Evolutionary conservation across 2,113 vertebrate genomes (phyloP).

Genomic region (Azemiops feae): DNA sequence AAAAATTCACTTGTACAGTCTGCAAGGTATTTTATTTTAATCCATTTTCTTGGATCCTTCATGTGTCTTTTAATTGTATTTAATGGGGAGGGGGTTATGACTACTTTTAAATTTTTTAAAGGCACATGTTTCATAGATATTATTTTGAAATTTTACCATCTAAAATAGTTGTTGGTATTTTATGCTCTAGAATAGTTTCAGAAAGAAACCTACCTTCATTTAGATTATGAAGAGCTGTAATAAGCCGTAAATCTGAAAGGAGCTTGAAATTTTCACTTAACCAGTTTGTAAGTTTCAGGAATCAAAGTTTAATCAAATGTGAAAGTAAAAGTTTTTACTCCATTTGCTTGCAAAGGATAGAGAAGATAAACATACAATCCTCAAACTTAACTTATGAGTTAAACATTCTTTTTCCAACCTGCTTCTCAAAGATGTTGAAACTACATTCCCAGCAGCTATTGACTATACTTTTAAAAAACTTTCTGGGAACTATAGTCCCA

Average conservation of each 20-base stretch:
- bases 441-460: background rate
- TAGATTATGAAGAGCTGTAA: background rate
- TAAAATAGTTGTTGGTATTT: background rate
- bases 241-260: background rate
- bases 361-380: background rate
- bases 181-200: background rate
- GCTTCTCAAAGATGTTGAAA: background rate
- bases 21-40: constrained; percentile 80
- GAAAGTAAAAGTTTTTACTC: background rate
- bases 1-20: constrained; percentile 87
- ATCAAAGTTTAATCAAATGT: background rate
- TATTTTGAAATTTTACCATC: background rate
- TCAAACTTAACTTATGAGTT: background rate
- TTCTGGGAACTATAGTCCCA: background rate
- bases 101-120: background rate
- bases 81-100: background rate
- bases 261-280: background rate
- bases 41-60: constrained; percentile 28
- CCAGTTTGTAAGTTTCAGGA: background rate
- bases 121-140: background rate
- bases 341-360: background rate
- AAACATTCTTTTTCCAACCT: background rate
- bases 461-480: background rate
- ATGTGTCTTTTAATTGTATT: background rate
- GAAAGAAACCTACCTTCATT: background rate